phyloP scores from a whole-genome alignment of 2,888 invertebrate species.

The Scaptodrosophila latifasciaeformis region DNA sequence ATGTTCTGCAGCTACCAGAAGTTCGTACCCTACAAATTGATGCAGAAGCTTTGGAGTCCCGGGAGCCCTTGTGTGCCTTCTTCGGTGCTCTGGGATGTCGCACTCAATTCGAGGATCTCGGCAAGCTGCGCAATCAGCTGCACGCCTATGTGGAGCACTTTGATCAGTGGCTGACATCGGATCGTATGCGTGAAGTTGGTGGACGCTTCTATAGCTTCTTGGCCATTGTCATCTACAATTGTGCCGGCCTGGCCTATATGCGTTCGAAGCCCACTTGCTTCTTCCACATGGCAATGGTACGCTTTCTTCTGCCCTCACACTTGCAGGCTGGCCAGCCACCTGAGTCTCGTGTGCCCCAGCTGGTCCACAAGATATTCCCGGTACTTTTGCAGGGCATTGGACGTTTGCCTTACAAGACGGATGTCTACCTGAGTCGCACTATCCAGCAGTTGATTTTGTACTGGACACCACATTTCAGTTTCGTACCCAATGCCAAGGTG shows the following conservation, averaged over 20 bases:
- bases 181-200: slow-evolving; percentile 53
- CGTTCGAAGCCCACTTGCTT: slow-evolving; percentile 74
- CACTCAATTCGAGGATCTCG: slow-evolving; percentile 36
- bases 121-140: slow-evolving; percentile 65
- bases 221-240: slow-evolving; percentile 73
- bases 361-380: slow-evolving; percentile 77
- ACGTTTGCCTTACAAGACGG: slow-evolving; percentile 75
- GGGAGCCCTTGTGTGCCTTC: slow-evolving; percentile 72
- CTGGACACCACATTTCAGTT: slow-evolving; percentile 74
- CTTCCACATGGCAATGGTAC: slow-evolving; percentile 76
- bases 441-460: slow-evolving; percentile 76
- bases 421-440: slow-evolving; percentile 76
- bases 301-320: slow-evolving; percentile 76
- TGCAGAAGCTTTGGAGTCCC: slow-evolving; percentile 52
- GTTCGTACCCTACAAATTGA: slow-evolving; percentile 57
- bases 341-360: slow-evolving; percentile 73
- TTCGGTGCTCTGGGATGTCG: slow-evolving; percentile 68
- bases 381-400: slow-evolving; percentile 77
- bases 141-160: slow-evolving; percentile 70
- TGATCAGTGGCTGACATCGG: slow-evolving; percentile 70
- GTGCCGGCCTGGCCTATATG: slow-evolving; percentile 69
- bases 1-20: slow-evolving; percentile 59
- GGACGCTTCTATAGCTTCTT: slow-evolving; percentile 73
- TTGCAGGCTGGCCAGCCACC: slow-evolving; percentile 76
- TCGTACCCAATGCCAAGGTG: slow-evolving; percentile 61